Evolutionary conservation across 2,888 invertebrate species (phyloP).

Genomic region (Tetropium fuscum): DNA sequence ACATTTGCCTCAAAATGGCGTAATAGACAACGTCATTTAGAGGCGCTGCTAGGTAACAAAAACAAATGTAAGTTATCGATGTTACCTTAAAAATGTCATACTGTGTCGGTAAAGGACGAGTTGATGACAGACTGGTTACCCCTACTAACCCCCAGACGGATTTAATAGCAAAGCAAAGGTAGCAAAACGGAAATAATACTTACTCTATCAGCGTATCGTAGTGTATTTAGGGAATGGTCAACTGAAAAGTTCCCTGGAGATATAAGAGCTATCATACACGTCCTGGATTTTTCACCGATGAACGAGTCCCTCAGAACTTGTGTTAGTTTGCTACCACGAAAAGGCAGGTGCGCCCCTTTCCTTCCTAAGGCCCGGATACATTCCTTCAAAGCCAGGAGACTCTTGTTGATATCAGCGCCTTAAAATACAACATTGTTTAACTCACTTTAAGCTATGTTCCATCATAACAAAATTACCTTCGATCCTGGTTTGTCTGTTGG

Average conservation of each 20-base stretch:
- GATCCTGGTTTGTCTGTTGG: slow-evolving; percentile 91
- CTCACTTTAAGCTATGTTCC: background rate
- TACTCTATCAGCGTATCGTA: slow-evolving; percentile 93
- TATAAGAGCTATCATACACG: slow-evolving; percentile 99
- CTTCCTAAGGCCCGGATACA: slow-evolving; percentile 96
- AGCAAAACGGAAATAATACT: background rate
- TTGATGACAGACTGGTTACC: too few species aligned
- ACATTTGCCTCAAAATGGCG: too few species aligned
- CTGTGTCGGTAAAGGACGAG: too few species aligned
- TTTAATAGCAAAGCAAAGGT: too few species aligned
- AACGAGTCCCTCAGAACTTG: slow-evolving; percentile 97
- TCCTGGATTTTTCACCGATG: slow-evolving; percentile 97
- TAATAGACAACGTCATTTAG: too few species aligned
- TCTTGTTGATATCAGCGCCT: slow-evolving; percentile 96
- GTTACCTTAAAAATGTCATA: too few species aligned
- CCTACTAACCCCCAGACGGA: too few species aligned
- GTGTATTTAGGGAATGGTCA: slow-evolving; percentile 97
- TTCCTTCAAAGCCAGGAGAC: slow-evolving; percentile 94
- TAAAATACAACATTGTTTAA: slow-evolving; percentile 5
- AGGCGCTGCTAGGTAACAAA: too few species aligned
- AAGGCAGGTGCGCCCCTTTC: slow-evolving; percentile 96
- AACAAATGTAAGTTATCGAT: too few species aligned
- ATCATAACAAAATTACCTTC: slow-evolving; percentile 70
- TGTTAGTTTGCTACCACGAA: slow-evolving; percentile 96
- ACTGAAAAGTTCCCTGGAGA: slow-evolving; percentile 96